These are phyloP conservation scores for Stomorhina lunata DNA, from an alignment of 2,888 invertebrate species.

Conservation along the genomic window DNA sequence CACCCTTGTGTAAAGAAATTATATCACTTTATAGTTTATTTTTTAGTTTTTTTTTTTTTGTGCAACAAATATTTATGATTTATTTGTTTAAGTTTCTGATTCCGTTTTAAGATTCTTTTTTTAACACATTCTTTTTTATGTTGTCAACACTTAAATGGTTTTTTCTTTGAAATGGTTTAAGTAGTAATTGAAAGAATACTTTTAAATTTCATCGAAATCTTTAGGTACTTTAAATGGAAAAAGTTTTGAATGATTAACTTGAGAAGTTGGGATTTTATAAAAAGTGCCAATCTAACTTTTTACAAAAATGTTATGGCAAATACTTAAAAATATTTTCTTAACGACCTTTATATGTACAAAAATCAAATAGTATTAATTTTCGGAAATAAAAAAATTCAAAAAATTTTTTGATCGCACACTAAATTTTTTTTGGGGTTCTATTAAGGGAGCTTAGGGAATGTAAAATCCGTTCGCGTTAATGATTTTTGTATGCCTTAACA, in stretches of 20 bases:
- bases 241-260: background rate
- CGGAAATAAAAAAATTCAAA: too few species aligned
- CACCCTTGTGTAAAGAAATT: slow-evolving; percentile 30
- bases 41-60: background rate
- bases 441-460: too few species aligned
- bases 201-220: background rate
- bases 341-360: too few species aligned
- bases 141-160: slow-evolving; percentile 57
- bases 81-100: slow-evolving; percentile 12
- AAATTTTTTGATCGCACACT: too few species aligned
- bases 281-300: background rate
- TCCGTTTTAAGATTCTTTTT: slow-evolving; percentile 4
- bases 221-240: background rate
- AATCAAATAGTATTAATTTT: too few species aligned
- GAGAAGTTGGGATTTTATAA: background rate
- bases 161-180: background rate
- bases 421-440: too few species aligned
- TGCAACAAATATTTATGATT: slow-evolving; percentile 43
- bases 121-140: slow-evolving; percentile 39
- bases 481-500: too few species aligned
- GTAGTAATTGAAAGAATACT: background rate
- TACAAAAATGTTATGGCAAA: background rate
- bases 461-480: too few species aligned
- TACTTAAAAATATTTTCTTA: background rate
- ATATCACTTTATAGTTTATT: slow-evolving; percentile 26